phyloP scores from a whole-genome alignment of 2,113 vertebrate genomes.

The Prunella fulvescens region DNA sequence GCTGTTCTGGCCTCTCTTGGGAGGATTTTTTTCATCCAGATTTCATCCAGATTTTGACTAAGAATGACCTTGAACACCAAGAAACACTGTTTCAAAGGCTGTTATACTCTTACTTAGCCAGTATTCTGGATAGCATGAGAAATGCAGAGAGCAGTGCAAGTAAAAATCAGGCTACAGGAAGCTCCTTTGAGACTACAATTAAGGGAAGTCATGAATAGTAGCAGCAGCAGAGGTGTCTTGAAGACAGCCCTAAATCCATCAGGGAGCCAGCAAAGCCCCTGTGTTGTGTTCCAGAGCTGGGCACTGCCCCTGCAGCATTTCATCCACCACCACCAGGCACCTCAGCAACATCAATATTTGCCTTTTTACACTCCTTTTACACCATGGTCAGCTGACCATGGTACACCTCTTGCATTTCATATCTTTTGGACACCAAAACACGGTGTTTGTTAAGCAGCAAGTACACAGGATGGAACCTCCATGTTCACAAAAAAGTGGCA shows the following conservation, averaged over 20 bases:
- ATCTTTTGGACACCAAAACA: background rate
- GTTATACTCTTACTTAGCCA: background rate
- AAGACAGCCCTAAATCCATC: background rate
- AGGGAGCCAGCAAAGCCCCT: background rate
- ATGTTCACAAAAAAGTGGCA: background rate
- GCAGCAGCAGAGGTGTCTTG: background rate
- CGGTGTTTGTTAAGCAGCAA: background rate
- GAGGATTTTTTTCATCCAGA: background rate
- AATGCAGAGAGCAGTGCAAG: background rate
- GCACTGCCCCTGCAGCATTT: background rate
- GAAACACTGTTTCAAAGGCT: background rate
- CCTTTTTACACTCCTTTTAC: background rate
- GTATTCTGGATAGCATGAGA: background rate
- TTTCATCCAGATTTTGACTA: background rate
- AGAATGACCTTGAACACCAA: background rate
- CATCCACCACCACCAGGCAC: rapidly evolving
- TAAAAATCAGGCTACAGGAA: background rate
- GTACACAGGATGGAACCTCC: background rate
- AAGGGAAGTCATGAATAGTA: background rate
- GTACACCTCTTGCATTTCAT: background rate
- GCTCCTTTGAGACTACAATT: background rate
- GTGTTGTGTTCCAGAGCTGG: background rate
- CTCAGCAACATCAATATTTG: background rate
- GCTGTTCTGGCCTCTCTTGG: background rate
- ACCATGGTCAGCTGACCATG: background rate